Conservation (phyloP, 2,797 vertebrate species). For the Micropoecilia bifurca region DNA sequence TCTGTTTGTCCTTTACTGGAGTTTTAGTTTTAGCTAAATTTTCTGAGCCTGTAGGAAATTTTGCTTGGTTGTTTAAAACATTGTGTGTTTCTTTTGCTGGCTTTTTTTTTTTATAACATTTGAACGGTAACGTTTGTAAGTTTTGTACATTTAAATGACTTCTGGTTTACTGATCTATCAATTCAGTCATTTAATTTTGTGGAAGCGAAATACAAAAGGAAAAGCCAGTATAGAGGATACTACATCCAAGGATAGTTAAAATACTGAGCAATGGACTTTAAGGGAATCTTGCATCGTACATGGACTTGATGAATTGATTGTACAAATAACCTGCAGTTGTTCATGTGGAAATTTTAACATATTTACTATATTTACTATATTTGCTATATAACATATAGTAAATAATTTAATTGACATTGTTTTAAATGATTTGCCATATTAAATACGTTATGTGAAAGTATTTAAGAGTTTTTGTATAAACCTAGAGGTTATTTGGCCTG, state of each 20-base stretch:
- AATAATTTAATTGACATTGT: too few species aligned
- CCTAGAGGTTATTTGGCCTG: not conserved
- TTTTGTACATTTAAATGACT: not conserved
- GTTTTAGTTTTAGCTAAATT: not conserved
- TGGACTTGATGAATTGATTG: not conserved
- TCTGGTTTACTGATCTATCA: not conserved
- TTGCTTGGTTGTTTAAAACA: not conserved
- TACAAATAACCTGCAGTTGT: not conserved
- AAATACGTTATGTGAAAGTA: not conserved
- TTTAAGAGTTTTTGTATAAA: not conserved
- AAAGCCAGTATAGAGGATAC: not conserved
- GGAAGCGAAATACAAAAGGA: not conserved
- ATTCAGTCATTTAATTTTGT: not conserved
- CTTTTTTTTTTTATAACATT: not conserved
- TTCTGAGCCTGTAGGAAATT: not conserved
- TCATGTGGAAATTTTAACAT: constrained; percentile 22
- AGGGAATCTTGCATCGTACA: not conserved
- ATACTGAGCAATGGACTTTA: not conserved
- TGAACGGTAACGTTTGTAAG: not conserved
- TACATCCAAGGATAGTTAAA: not conserved
- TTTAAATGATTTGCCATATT: not conserved
- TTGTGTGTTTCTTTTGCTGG: not conserved
- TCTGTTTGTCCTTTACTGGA: not conserved
- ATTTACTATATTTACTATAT: too few species aligned
- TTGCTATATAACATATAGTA: too few species aligned